Evolutionary conservation across 1,140 invertebrate species (phyloP).

Genomic region (Mesaphorura yosii): DNA sequence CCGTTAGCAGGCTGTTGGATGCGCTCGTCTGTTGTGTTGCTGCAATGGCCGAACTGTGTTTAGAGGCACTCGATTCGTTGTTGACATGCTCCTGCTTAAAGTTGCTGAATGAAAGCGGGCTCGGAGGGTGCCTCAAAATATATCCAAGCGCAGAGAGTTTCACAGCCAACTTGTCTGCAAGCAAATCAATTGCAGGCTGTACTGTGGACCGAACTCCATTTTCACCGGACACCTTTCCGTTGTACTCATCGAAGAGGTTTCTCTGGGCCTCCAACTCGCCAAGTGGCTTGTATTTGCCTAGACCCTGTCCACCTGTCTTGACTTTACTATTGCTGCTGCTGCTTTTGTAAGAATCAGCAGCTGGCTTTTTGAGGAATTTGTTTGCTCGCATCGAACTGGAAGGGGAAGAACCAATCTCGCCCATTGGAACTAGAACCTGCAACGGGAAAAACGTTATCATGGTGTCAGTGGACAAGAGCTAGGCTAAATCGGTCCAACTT

Average conservation of each 20-base stretch:
- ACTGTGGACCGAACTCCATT: background rate
- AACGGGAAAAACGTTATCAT: too few relatives aligned
- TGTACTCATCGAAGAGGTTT: background rate
- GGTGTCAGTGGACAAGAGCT: too few relatives aligned
- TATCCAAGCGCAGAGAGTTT: conserved; percentile 14
- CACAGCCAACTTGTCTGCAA: conserved; percentile 26
- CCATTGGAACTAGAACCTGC: conserved; percentile 28
- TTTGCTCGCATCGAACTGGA: too few relatives aligned
- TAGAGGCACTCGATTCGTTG: conserved; percentile 11
- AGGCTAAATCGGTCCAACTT: too few relatives aligned
- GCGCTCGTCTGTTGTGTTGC: background rate
- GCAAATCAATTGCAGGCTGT: conserved; percentile 20
- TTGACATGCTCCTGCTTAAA: conserved; percentile 14
- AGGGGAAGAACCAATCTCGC: too few relatives aligned
- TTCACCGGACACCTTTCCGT: conserved; percentile 10
- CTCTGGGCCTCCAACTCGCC: too few relatives aligned
- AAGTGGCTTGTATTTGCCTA: too few relatives aligned
- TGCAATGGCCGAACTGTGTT: background rate
- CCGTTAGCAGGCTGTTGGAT: background rate
- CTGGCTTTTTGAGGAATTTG: background rate
- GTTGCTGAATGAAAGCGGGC: background rate
- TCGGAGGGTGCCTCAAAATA: background rate
- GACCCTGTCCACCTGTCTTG: too few relatives aligned
- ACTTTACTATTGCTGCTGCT: too few relatives aligned
- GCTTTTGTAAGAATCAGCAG: background rate